Conservation (phyloP, 2,888 invertebrate genomes). For the Pachycephus smyrnensis region DNA sequence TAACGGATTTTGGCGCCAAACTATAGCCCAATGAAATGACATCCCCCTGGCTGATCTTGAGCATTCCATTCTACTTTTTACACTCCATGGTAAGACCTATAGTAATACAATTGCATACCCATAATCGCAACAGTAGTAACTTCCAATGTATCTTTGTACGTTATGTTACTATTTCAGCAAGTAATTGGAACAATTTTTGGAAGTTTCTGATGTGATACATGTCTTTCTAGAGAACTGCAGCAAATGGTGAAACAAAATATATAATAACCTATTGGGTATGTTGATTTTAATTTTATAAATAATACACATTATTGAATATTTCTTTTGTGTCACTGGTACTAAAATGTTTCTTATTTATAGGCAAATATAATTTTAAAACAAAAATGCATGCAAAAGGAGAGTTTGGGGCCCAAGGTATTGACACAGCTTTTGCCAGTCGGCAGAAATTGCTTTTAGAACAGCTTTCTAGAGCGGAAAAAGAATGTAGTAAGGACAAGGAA, state of each 20-base stretch:
- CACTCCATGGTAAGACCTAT: too few relatives aligned
- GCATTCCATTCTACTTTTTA: too few relatives aligned
- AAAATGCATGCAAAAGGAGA: constrained; percentile 14
- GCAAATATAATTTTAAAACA: neutral
- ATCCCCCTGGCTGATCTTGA: too few relatives aligned
- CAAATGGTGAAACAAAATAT: neutral
- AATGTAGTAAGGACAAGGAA: constrained; percentile 66
- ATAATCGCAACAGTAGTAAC: neutral
- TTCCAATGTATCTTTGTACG: neutral
- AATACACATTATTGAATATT: neutral
- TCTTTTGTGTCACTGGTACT: neutral
- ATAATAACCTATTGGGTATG: neutral
- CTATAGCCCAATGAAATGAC: too few relatives aligned
- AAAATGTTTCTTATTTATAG: neutral
- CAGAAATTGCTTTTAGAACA: constrained; percentile 79
- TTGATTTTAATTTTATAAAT: neutral
- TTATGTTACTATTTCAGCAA: neutral
- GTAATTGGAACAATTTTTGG: neutral
- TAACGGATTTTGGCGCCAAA: too few relatives aligned
- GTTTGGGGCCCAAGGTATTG: constrained; percentile 46
- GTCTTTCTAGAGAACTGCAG: neutral
- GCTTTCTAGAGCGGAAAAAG: constrained; percentile 75
- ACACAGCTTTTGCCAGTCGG: constrained; percentile 69
- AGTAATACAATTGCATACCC: too few relatives aligned
- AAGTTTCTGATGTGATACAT: neutral